Conservation (phyloP, 2,113 vertebrate species). For the Thryonomys swinderianus region DNA sequence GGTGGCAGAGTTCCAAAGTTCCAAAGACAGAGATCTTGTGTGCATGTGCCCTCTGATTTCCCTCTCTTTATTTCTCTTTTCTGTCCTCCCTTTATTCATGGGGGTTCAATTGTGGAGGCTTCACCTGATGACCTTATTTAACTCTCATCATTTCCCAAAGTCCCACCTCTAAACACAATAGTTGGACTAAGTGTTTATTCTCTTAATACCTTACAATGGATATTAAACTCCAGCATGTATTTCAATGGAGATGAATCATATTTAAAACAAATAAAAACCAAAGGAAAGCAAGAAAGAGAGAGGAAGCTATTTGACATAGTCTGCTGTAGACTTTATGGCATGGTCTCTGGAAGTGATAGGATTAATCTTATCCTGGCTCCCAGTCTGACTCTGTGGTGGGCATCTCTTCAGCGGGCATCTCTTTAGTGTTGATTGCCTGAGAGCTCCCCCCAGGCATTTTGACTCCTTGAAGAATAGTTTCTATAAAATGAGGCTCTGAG, state of each 20-base stretch:
- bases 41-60: background rate
- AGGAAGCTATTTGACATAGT: background rate
- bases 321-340: background rate
- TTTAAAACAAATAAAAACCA: background rate
- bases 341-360: background rate
- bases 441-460: constrained; percentile 56
- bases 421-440: constrained; percentile 22
- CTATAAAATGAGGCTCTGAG: constrained; percentile 54
- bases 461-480: constrained; percentile 57
- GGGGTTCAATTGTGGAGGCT: background rate
- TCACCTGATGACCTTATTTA: background rate
- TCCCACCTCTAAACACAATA: background rate
- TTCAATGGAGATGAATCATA: background rate
- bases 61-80: background rate
- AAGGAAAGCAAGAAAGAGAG: background rate
- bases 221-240: background rate
- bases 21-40: background rate
- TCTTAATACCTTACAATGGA: background rate
- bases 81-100: background rate
- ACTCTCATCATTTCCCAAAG: background rate
- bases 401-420: constrained; percentile 31
- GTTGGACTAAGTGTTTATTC: background rate
- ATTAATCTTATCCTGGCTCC: background rate
- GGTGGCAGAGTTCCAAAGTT: background rate
- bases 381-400: background rate